Conservation (phyloP, 2,888 invertebrate genomes). For the Ditula angustiorana region DNA sequence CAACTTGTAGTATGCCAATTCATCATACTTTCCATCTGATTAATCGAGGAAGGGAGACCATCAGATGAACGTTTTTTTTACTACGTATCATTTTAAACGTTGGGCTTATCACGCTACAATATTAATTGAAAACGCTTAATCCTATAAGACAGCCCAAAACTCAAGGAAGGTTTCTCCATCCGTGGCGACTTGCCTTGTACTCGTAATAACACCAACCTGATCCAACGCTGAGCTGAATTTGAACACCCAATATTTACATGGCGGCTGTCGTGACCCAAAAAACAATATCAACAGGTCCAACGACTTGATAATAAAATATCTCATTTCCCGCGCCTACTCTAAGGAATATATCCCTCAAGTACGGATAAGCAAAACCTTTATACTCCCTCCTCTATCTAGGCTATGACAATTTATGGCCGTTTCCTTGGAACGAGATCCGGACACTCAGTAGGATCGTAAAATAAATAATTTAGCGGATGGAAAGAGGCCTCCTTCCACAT, state of each 20-base stretch:
- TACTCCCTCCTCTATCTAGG: slow-evolving; percentile 34
- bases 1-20: too few relatives aligned
- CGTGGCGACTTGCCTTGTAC: background rate
- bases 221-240: background rate
- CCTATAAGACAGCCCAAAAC: too few relatives aligned
- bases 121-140: too few relatives aligned
- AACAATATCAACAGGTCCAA: slow-evolving; percentile 26
- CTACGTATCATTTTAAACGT: too few relatives aligned
- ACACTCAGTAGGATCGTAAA: slow-evolving; percentile 76
- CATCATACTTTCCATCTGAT: too few relatives aligned
- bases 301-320: slow-evolving; percentile 19
- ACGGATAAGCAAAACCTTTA: slow-evolving; percentile 30
- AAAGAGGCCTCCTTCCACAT: slow-evolving; percentile 53
- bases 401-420: slow-evolving; percentile 66
- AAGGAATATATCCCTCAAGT: slow-evolving; percentile 26
- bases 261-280: background rate
- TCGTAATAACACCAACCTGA: background rate
- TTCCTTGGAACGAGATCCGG: slow-evolving; percentile 63
- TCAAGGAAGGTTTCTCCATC: background rate
- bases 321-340: slow-evolving; percentile 2
- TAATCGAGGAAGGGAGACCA: too few relatives aligned
- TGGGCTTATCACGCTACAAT: too few relatives aligned
- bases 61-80: too few relatives aligned
- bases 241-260: background rate
- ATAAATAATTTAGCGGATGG: slow-evolving; percentile 72